Evolutionary conservation across 2,888 invertebrate species (phyloP).

Genomic region (Caenorhabditis sp.): DNA sequence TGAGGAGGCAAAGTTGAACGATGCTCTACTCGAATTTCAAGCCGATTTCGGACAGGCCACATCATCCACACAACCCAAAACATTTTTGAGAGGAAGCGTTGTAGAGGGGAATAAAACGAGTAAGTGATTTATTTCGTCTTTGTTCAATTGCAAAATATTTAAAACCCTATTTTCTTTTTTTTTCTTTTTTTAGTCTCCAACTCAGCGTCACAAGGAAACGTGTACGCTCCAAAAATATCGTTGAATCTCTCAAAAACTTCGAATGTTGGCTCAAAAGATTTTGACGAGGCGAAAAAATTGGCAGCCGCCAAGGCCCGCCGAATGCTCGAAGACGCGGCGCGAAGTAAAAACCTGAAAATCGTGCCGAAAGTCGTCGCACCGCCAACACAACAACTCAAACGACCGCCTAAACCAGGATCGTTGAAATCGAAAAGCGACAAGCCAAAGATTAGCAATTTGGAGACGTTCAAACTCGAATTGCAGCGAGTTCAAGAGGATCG

Average conservation of each 20-base stretch:
- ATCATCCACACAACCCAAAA: constrained; percentile 75
- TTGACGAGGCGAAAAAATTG: constrained; percentile 61
- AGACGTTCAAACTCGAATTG: constrained; percentile 96
- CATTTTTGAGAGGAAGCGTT: constrained; percentile 97
- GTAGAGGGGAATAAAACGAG: constrained; percentile 74
- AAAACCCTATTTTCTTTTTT: neutral
- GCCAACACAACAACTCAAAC: constrained; percentile 70
- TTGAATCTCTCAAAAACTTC: constrained; percentile 23
- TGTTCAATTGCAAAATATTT: no score
- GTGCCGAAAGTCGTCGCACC: constrained; percentile 45
- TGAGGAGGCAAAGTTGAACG: constrained; percentile 40
- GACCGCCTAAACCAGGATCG: constrained; percentile 76
- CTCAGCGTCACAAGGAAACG: constrained; percentile 13
- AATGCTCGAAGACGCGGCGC: constrained; percentile 60
- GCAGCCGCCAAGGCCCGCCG: constrained; percentile 65
- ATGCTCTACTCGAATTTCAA: constrained; percentile 38
- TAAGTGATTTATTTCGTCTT: constrained; percentile 24
- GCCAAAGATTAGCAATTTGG: constrained; percentile 94
- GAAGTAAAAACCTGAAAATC: constrained; percentile 24
- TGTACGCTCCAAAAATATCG: constrained; percentile 41
- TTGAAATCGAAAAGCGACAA: constrained; percentile 72
- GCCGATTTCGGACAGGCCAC: constrained; percentile 35
- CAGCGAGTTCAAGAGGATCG: constrained; percentile 96
- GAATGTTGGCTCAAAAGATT: constrained; percentile 32
- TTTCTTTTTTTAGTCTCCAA: constrained; percentile 20